Percentiles rank a stretch among this genome's conserved stretches.
Conservation (phyloP, 2,797 vertebrate genomes). For the Forpus xanthops region DNA sequence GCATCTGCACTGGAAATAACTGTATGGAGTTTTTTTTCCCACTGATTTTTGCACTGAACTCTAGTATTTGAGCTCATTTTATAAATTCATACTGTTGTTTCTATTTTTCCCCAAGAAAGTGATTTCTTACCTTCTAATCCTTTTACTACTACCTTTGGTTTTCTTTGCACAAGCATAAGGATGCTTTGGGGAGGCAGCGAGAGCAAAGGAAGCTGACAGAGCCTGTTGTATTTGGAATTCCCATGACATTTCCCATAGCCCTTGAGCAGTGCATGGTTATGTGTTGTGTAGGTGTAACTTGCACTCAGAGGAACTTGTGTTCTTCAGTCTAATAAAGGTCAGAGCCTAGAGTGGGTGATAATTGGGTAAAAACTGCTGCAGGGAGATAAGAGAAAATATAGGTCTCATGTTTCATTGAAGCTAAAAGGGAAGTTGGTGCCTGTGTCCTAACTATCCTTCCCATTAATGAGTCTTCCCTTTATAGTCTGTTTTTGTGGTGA, state of each 20-base stretch:
- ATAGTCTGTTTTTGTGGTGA: not conserved
- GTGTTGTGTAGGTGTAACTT: fast-evolving
- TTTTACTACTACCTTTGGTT: not conserved
- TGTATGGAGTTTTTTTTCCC: not conserved
- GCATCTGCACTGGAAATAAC: not conserved
- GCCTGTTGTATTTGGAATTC: not conserved
- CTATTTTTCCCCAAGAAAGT: fast-evolving
- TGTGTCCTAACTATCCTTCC: not conserved
- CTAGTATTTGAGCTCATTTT: not conserved
- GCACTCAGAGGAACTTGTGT: not conserved
- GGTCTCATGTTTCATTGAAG: not conserved
- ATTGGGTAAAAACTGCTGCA: not conserved
- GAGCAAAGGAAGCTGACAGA: not conserved
- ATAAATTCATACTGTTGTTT: not conserved
- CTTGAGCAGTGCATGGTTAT: fast-evolving
- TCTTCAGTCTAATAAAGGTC: not conserved
- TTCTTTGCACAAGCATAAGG: not conserved
- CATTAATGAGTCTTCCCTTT: not conserved
- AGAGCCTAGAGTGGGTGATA: not conserved
- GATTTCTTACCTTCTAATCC: not conserved
- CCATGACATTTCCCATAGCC: not conserved
- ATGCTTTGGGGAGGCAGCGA: not conserved
- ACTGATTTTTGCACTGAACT: not conserved
- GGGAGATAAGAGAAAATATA: not conserved
- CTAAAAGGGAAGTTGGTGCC: not conserved